Conservation (phyloP, 1,140 invertebrate genomes). For the Pygmarrhopalites habei region DNA sequence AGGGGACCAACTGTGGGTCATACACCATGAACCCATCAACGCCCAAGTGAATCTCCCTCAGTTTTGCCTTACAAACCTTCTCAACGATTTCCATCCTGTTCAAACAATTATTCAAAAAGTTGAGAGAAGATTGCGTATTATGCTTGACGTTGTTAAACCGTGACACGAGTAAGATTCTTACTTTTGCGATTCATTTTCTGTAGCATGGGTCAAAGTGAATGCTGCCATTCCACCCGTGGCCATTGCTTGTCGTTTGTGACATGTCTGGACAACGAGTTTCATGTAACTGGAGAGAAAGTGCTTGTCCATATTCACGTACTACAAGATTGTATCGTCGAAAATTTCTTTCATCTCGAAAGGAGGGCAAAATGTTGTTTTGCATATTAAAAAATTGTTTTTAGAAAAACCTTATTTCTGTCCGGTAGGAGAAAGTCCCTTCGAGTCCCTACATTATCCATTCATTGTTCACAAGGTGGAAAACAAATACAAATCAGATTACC, state of each 20-base stretch:
- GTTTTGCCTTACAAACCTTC: constrained; percentile 45
- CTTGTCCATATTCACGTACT: constrained; percentile 57
- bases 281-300: constrained; percentile 59
- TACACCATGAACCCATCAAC: constrained; percentile 66
- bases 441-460: constrained; percentile 50
- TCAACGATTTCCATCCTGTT: constrained; percentile 31
- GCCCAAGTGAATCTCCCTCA: constrained; percentile 42
- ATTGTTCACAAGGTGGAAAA: too few species aligned
- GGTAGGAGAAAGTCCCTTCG: constrained; percentile 56
- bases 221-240: constrained; percentile 67
- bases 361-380: too few species aligned
- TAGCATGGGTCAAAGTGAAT: constrained; percentile 43
- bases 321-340: too few species aligned
- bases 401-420: constrained; percentile 62
- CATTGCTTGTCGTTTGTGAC: constrained; percentile 54
- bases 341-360: too few species aligned
- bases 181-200: background rate
- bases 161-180: too few species aligned
- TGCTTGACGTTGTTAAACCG: too few species aligned
- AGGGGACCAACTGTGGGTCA: constrained; percentile 53
- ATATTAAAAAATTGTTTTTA: too few species aligned
- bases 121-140: background rate
- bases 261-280: constrained; percentile 54
- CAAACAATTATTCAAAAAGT: constrained; percentile 3
- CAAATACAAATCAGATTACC: too few species aligned